Evolutionary conservation across 2,888 invertebrate species (phyloP).

Genomic region (Polylopha cassiicola): DNA sequence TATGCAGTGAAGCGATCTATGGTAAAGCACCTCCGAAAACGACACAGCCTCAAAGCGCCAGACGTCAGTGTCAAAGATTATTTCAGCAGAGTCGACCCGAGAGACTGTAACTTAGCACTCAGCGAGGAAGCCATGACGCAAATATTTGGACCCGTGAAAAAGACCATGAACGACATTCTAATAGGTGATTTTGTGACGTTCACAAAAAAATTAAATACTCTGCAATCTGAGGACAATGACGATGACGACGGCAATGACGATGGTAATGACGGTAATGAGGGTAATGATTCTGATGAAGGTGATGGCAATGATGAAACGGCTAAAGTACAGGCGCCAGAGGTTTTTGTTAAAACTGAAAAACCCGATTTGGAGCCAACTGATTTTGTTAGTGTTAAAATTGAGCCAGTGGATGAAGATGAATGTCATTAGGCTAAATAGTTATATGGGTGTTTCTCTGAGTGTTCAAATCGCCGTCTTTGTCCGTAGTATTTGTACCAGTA

Average conservation of each 20-base stretch:
- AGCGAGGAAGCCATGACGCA: slow-evolving; percentile 55
- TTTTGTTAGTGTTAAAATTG: slow-evolving; percentile 68
- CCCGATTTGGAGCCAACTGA: slow-evolving; percentile 51
- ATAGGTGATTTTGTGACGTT: slow-evolving; percentile 46
- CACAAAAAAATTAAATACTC: slow-evolving; percentile 27
- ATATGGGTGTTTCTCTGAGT: too few species aligned
- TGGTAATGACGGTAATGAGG: slow-evolving; percentile 28
- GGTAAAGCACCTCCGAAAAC: slow-evolving; percentile 61
- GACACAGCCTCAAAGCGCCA: slow-evolving; percentile 51
- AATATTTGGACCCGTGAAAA: slow-evolving; percentile 61
- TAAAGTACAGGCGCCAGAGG: slow-evolving; percentile 16
- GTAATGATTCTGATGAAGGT: slow-evolving; percentile 26
- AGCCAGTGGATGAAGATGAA: slow-evolving; percentile 46
- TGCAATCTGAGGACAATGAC: slow-evolving; percentile 3
- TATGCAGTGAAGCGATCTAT: slow-evolving; percentile 67
- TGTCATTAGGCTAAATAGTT: background rate
- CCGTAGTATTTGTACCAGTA: slow-evolving; percentile 1
- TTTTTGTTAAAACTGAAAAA: slow-evolving; percentile 7
- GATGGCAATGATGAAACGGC: slow-evolving; percentile 19
- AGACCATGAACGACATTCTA: slow-evolving; percentile 35
- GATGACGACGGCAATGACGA: slow-evolving; percentile 28
- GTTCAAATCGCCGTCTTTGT: too few species aligned
- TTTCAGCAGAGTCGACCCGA: slow-evolving; percentile 54
- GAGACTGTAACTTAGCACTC: slow-evolving; percentile 57
- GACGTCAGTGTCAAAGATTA: slow-evolving; percentile 46